Percentiles rank a stretch among this genome's conserved stretches.
Evolutionary conservation across 2,797 vertebrate genomes (phyloP).

Genomic region (Spheniscus humboldti): DNA sequence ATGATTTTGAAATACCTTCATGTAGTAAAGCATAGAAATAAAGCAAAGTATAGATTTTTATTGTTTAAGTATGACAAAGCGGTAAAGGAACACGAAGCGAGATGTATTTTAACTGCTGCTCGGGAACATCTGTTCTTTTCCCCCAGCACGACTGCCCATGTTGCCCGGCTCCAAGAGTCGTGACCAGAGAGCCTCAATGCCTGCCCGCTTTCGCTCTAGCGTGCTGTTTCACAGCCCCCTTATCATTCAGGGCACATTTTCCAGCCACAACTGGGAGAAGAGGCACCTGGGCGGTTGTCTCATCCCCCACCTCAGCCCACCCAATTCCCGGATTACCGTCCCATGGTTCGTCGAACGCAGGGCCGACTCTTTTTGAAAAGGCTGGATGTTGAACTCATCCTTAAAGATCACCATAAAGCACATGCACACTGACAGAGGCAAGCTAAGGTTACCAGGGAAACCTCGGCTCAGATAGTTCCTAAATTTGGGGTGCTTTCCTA

Average conservation of each 20-base stretch:
- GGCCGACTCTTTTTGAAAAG: neutral
- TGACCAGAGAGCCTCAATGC: neutral
- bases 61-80: neutral
- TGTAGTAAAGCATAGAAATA: neutral
- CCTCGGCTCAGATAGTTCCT: fast-evolving
- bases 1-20: neutral
- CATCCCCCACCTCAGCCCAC: too few species aligned
- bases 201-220: neutral
- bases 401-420: neutral
- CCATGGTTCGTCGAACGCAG: fast-evolving
- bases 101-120: neutral
- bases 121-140: fast-evolving
- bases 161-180: neutral
- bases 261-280: neutral
- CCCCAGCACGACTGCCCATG: fast-evolving
- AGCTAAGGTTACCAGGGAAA: neutral
- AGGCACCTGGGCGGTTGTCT: neutral
- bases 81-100: neutral
- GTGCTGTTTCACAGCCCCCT: fast-evolving
- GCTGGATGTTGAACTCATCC: too few species aligned
- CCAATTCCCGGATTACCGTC: neutral
- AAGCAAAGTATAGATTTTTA: neutral
- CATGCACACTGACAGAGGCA: fast-evolving
- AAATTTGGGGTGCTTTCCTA: neutral
- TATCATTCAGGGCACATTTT: neutral